Base-by-base conservation (phyloP, 2,888 invertebrate genomes). In the Cheilosia vernalis region DNA sequence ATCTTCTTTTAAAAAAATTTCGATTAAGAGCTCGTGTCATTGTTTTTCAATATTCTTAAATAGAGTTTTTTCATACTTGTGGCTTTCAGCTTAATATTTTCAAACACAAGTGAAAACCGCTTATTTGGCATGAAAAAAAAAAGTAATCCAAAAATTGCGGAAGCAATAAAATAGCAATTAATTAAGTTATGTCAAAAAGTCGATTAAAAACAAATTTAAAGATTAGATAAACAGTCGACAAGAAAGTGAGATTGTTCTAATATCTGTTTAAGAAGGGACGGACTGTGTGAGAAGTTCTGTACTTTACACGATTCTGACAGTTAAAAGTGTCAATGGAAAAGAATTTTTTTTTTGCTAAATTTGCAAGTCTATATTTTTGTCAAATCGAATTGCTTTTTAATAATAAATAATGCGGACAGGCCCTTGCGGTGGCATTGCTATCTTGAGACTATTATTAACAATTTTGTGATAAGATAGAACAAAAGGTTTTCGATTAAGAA, bases 51-150 rank as follows among this genome's bases (percentile, higher is more conserved):
- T 10, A 33, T 10, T 33, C 3, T 13, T 37, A 2, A 37, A 3
- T 4, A 2, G 10, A 33, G 10, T 33, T 33, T 33, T 44, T 17
- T 44, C 17, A 17, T 24, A n/a, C 5, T 56, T 27, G 24, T 33
- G 33, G 3, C 9, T 33, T 55, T 73, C 24, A 63, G 73, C 63
- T 63, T 55, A 55, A 27, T 2, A 13, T 17, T 37, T 24, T 73
- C 55, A 37, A 73, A 33, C 53, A 51, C 33, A 60, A 44, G 10
- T 9, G 33, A 53, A 3, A 10, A 13, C 37, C 37, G 10, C 10
- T n/a, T n/a, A n/a, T n/a, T n/a, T n/a, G n/a, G n/a, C n/a, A n/a
- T n/a, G n/a, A n/a, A n/a, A n/a, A n/a, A 44, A 3, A 10, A 9
- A 1, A 9, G 7, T 0, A 5, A 27, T 2, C 10, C 2, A 1